Base-by-base conservation (phyloP, 2,888 invertebrate species). In the Plebejus argus region DNA sequence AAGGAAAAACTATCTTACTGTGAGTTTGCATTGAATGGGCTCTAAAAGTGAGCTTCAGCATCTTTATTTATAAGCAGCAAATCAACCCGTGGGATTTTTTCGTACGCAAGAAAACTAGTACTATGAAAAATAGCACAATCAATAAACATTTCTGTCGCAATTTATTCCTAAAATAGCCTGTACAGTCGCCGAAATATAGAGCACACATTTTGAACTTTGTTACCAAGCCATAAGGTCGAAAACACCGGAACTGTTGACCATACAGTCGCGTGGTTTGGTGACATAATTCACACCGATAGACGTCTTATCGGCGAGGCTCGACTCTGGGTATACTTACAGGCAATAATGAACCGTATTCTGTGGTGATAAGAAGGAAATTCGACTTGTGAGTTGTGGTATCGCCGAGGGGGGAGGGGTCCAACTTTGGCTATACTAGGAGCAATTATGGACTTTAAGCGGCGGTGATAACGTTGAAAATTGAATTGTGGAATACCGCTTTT, bases 221-320 rank as follows among this genome's bases (percentile, higher is more conserved):
- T 5, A 5, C 18, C 18, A 18, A 5, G 53, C 15, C 5, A 18
- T 53, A 18, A 53, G 18, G 18, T 18, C 5, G 18, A 53, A 53
- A 53, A 53, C 53, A 18, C 15, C 3, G 18, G 1, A 53, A 53
- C 53, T 3, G 53, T 53, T 1, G 18, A 18, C 53, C 20, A 20
- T 53, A n/a, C 23, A 20, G 61, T 61, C 61, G 61, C 61, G 23
- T 61, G 61, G 61, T 23, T 12, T 12, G 23, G 61, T 20, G 61
- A 61, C 23, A 61, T 61, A 61, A 61, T 61, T 61, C 61, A 61
- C 61, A 61, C 61, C 20, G 23, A 20, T 20, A n/a, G 58, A 58
- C 58, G 58, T 58, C 58, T 58, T 58, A 58, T 58, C 58, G 58
- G n/a, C 2, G 58, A 20, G 58, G 58, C 15, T n/a, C 6, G 1